A percentile compares a stretch with the other conserved stretches of the same genome.
These are phyloP conservation scores for Podarcis lilfordi DNA, from an alignment of 2,797 vertebrate genomes.

Conservation along the genomic window DNA sequence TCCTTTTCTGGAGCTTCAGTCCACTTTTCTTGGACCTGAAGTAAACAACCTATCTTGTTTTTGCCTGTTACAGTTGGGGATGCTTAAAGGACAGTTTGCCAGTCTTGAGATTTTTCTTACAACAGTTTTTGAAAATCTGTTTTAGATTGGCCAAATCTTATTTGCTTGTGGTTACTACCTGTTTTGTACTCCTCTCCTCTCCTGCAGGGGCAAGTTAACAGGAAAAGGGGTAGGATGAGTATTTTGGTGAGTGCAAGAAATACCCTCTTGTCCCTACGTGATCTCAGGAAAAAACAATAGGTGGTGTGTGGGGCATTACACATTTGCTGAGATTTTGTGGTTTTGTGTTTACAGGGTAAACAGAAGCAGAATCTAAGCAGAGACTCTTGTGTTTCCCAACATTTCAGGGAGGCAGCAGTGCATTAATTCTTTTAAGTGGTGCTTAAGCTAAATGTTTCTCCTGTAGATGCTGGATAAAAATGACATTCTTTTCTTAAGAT, in stretches of 20 bases:
- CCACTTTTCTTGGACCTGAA: too few relatives aligned
- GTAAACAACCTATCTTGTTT: background rate
- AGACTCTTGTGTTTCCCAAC: slow-evolving; percentile 24
- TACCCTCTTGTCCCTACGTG: background rate
- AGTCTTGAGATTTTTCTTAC: background rate
- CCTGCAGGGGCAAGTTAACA: background rate
- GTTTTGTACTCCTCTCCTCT: background rate
- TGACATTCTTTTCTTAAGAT: slow-evolving; percentile 39
- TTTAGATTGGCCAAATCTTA: background rate
- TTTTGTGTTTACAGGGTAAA: background rate
- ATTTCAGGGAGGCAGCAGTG: background rate
- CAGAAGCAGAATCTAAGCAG: background rate
- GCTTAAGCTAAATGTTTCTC: slow-evolving; percentile 29
- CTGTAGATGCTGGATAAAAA: background rate
- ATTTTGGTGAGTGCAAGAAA: background rate
- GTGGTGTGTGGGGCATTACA: background rate
- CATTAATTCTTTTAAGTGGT: slow-evolving; percentile 19
- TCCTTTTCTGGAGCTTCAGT: background rate
- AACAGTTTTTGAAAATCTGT: background rate
- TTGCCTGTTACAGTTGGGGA: background rate
- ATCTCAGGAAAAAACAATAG: background rate
- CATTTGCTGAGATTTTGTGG: background rate
- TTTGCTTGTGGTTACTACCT: background rate
- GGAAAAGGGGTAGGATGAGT: background rate
- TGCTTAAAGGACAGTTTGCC: background rate